Conservation (phyloP, 1,140 invertebrate genomes). For the Macrocentrus cingulum region DNA sequence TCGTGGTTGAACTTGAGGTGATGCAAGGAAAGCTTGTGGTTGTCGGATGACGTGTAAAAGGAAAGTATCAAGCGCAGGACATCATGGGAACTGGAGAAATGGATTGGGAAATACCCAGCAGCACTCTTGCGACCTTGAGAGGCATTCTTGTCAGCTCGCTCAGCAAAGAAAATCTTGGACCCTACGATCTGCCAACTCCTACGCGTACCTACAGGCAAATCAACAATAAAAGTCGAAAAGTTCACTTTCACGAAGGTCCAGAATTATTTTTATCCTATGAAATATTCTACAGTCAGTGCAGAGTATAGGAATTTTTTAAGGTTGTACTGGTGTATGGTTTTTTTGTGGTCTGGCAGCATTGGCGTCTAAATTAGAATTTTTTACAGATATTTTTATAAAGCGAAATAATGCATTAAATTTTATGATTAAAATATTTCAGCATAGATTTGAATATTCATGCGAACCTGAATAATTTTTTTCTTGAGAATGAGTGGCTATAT, state of each 20-base stretch:
- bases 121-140: conserved; percentile 61
- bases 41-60: conserved; percentile 4
- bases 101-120: conserved; percentile 58
- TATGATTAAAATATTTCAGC: too few species aligned
- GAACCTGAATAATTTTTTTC: too few species aligned
- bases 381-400: too few species aligned
- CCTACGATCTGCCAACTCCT: conserved; percentile 50
- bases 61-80: conserved; percentile 18
- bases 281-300: too few species aligned
- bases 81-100: conserved; percentile 53
- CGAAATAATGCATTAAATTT: too few species aligned
- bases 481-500: too few species aligned
- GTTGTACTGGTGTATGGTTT: too few species aligned
- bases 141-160: conserved; percentile 65
- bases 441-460: too few species aligned
- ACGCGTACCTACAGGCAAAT: conserved; percentile 41
- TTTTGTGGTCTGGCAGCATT: too few species aligned
- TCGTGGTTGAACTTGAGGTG: not conserved
- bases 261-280: not conserved
- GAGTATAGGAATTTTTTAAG: too few species aligned
- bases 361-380: too few species aligned
- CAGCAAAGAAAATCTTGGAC: conserved; percentile 63
- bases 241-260: conserved; percentile 46
- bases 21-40: too few species aligned
- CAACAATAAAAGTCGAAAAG: conserved; percentile 42